Evolutionary conservation across 2,888 invertebrate species (phyloP), one percentile per base, ranked within the genome.

Genomic region (Podabrus alpinus): DNA sequence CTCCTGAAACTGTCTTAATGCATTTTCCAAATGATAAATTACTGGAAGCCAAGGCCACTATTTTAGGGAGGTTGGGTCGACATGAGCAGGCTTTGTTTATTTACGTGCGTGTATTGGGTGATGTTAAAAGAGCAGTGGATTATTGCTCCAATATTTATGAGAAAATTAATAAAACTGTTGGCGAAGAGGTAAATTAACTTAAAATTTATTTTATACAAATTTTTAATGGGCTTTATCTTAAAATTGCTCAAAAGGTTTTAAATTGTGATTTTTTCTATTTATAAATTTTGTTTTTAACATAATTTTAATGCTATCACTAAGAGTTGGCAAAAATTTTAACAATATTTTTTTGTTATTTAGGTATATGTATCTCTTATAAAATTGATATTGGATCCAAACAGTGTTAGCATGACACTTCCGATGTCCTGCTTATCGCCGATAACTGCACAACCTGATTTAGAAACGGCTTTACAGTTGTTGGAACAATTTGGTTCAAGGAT

Each of bases 31-130:
- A 92, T 61, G 94, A 97, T 82, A 90, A 91, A 86, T 89, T 99
- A 82, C 93, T 95, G 83, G 97, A 98, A 85, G 99, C 99, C 86
- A 90, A 97, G 76, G 98, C 99, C 0, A 90, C 99, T n/a, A 93
- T 99, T 76, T 88, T 98, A 61, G 98, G 98, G 0, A 93, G 95
- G 81, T 88, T 98, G 19, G 96, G 96, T 0, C 90, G 94, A 78
- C 98, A 99, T 86, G 96, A 97, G 83, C 95, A 97, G 85, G 97
- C 97, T 0, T 88, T 99, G 66, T 93, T 95, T 1, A 96, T 99
- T 83, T 98, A 98, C 86, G 92, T 98, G 16, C 94, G 95, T 82
- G 92, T 97, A 29, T 89, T 99, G 74, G 93, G 96, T 60, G 94
- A 99, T 86, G 91, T 94, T 0, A 88, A 92, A 4, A 92, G 93